These are phyloP conservation scores for Psittacula derbiana DNA, from an alignment of 2,797 vertebrate species.

Conservation along the genomic window DNA sequence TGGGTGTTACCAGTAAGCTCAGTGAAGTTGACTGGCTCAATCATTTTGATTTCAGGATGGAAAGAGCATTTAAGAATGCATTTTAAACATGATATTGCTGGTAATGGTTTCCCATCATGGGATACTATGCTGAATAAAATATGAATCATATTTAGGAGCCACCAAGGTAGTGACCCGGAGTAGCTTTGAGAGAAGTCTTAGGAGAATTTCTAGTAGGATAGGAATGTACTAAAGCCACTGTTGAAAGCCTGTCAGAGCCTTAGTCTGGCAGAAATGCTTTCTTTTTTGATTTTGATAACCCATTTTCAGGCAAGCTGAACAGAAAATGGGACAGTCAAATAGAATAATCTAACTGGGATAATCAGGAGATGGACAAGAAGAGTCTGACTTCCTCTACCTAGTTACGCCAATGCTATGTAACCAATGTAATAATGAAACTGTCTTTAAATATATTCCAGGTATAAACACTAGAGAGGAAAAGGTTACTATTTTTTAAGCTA, in stretches of 20 bases:
- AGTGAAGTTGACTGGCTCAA: not conserved
- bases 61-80: not conserved
- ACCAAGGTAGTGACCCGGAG: not conserved
- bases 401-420: not conserved
- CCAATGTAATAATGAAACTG: not conserved
- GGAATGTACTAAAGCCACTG: not conserved
- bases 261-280: not conserved
- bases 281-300: not conserved
- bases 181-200: not conserved
- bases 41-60: not conserved
- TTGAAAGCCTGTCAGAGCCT: not conserved
- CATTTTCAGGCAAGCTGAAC: not conserved
- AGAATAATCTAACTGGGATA: not conserved
- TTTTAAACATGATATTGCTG: not conserved
- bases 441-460: not conserved
- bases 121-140: not conserved
- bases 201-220: not conserved
- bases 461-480: not conserved
- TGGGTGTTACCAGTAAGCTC: not conserved
- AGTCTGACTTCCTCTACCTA: not conserved
- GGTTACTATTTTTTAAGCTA: not conserved
- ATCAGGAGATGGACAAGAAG: not conserved
- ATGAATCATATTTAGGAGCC: not conserved
- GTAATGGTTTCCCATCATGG: not conserved
- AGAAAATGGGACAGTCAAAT: constrained; percentile 2